These are phyloP conservation scores for Anthophora plumipes DNA, from an alignment of 2,888 invertebrate species.

Conservation along the genomic window DNA sequence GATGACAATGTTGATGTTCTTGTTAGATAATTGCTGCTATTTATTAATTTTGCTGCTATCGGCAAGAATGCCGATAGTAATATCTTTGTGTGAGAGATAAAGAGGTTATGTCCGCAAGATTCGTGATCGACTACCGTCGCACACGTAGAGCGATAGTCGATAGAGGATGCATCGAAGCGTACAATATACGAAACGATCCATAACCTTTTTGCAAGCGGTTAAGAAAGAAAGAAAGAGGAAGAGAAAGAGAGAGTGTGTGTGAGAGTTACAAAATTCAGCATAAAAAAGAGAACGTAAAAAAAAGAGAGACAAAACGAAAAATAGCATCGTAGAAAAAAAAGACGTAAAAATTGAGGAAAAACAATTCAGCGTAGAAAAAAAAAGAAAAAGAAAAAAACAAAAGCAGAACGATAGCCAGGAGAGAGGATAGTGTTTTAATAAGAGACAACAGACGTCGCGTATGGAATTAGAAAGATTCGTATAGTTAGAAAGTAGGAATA, in stretches of 20 bases:
- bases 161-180: conserved; percentile 50
- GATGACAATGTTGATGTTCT: conserved; percentile 5
- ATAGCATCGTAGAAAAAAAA: background rate
- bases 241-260: background rate
- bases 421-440: background rate
- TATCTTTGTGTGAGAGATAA: background rate
- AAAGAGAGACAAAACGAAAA: no score
- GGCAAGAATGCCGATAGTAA: conserved; percentile 32
- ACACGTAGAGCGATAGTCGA: conserved; percentile 53
- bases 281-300: background rate
- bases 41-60: conserved; percentile 17
- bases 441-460: conserved; percentile 15
- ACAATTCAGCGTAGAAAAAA: background rate
- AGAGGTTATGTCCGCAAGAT: conserved; percentile 11
- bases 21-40: conserved; percentile 14
- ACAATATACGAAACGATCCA: conserved; percentile 57
- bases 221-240: conserved; percentile 7
- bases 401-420: conserved; percentile 5
- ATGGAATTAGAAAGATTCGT: conserved; percentile 28
- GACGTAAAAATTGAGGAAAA: background rate
- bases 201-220: conserved; percentile 48
- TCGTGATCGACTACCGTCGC: conserved; percentile 48
- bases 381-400: background rate
- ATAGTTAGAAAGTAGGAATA: conserved; percentile 32
- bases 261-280: background rate